Evolutionary conservation across 2,888 invertebrate genomes (phyloP).

Genomic region (Terebella lapidaria): DNA sequence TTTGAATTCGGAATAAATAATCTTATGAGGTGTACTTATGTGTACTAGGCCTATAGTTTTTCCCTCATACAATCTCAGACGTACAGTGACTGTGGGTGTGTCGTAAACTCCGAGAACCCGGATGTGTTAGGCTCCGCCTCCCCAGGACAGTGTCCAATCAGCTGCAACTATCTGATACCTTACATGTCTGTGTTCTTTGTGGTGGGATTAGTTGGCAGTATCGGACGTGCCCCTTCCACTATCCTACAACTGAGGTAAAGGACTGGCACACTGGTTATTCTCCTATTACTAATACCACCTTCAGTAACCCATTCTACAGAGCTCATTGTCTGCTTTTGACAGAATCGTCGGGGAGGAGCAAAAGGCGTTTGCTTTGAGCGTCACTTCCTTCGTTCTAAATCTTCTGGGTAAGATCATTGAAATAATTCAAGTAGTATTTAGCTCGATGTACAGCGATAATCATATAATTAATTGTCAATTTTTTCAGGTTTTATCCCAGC

Average conservation of each 20-base stretch:
- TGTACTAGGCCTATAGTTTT: too few relatives aligned
- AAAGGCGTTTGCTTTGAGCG: conserved; percentile 22
- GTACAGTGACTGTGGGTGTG: conserved; percentile 4
- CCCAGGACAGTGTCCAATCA: not conserved
- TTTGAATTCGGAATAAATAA: not conserved
- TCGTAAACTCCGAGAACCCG: not conserved
- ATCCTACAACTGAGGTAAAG: not conserved
- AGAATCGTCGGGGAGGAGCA: conserved; percentile 24
- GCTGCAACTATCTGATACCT: not conserved
- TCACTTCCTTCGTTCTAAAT: conserved; percentile 22
- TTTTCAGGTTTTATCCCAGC: conserved; percentile 23
- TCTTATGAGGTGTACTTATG: too few relatives aligned
- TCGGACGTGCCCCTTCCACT: not conserved
- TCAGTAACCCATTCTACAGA: too few relatives aligned
- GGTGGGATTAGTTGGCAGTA: not conserved
- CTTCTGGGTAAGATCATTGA: conserved; percentile 19
- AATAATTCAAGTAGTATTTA: not conserved
- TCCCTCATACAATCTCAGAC: too few relatives aligned
- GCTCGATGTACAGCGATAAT: not conserved
- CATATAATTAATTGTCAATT: not conserved
- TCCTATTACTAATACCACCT: too few relatives aligned
- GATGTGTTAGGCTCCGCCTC: not conserved
- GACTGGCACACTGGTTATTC: too few relatives aligned
- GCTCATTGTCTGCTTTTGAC: too few relatives aligned
- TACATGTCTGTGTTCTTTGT: not conserved